Percentiles rank a stretch among this genome's conserved stretches.
These are phyloP conservation scores for Schrankia costaestrigalis DNA, from an alignment of 2,888 invertebrate species.

Conservation along the genomic window DNA sequence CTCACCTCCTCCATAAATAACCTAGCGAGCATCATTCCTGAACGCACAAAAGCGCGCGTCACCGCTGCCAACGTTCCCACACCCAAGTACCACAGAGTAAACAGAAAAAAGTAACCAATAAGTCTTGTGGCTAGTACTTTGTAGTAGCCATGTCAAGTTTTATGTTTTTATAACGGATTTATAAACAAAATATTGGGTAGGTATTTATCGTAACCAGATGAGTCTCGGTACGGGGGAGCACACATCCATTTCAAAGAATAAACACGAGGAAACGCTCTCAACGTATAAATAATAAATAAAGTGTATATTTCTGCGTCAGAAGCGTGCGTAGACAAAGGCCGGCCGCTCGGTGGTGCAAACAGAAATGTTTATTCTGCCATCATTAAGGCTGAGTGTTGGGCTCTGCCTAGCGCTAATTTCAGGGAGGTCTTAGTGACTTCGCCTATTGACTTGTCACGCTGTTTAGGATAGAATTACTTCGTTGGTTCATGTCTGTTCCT, in stretches of 20 bases:
- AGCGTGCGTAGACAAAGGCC: slow-evolving; percentile 71
- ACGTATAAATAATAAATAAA: slow-evolving; percentile 77
- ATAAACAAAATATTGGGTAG: slow-evolving; percentile 57
- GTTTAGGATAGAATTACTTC: slow-evolving; percentile 34
- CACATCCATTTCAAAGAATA: slow-evolving; percentile 76
- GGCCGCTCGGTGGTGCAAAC: slow-evolving; percentile 59
- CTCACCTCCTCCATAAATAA: slow-evolving; percentile 66
- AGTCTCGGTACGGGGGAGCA: slow-evolving; percentile 46
- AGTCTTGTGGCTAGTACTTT: slow-evolving; percentile 45
- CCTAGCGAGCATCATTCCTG: slow-evolving; percentile 44
- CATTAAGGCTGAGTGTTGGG: slow-evolving; percentile 72
- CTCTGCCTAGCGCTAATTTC: slow-evolving; percentile 67
- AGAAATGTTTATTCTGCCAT: slow-evolving; percentile 72
- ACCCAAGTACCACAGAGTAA: slow-evolving; percentile 41
- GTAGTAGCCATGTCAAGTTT: slow-evolving; percentile 47
- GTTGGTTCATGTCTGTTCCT: slow-evolving; percentile 4
- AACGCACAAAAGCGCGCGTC: slow-evolving; percentile 48
- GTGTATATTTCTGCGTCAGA: slow-evolving; percentile 68
- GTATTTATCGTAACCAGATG: slow-evolving; percentile 49
- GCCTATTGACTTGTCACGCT: slow-evolving; percentile 46
- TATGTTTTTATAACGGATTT: slow-evolving; percentile 62
- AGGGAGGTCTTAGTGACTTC: slow-evolving; percentile 50
- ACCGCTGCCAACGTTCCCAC: slow-evolving; percentile 47
- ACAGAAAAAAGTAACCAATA: slow-evolving; percentile 57
- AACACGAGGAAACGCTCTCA: slow-evolving; percentile 70